Evolutionary conservation across 1,140 invertebrate genomes (phyloP).

Genomic region (Drosophila eugracilis): DNA sequence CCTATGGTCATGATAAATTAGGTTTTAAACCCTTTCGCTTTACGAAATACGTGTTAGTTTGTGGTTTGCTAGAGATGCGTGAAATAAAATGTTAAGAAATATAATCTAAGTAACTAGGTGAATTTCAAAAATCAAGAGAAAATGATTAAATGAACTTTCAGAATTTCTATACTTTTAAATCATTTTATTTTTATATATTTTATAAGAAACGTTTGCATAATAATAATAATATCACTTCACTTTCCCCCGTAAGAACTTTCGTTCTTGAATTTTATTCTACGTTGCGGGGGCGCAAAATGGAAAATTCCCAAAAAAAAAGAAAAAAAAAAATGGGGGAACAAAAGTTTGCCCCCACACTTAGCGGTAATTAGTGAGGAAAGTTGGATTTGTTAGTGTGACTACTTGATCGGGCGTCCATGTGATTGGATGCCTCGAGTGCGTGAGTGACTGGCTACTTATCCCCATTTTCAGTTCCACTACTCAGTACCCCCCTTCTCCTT

Average conservation of each 20-base stretch:
- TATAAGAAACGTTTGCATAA: no score
- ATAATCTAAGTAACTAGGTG: not conserved
- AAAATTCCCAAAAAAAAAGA: not conserved
- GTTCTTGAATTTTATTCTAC: slow-evolving; percentile 1
- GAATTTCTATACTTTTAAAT: no score
- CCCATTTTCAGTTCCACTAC: not conserved
- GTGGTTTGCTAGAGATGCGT: not conserved
- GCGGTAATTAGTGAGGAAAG: slow-evolving; percentile 23
- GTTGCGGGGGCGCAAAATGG: slow-evolving; percentile 5
- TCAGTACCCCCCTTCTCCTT: slow-evolving; percentile 1
- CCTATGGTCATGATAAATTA: slow-evolving; percentile 62
- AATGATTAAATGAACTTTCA: not conserved
- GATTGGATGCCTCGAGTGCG: slow-evolving; percentile 26
- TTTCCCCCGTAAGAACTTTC: not conserved
- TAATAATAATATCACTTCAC: no score
- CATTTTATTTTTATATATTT: no score
- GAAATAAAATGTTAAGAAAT: not conserved
- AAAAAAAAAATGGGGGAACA: slow-evolving; percentile 4
- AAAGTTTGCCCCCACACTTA: slow-evolving; percentile 4
- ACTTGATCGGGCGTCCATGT: slow-evolving; percentile 11
- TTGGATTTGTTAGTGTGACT: slow-evolving; percentile 13
- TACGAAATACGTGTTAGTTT: slow-evolving; percentile 19
- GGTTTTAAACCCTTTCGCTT: slow-evolving; percentile 57
- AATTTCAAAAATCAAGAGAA: not conserved
- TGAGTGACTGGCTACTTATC: slow-evolving; percentile 28